Evolutionary conservation across 2,113 vertebrate genomes (phyloP), one percentile per base, ranked within the genome.

Genomic region (Poeciliopsis occidentalis): DNA sequence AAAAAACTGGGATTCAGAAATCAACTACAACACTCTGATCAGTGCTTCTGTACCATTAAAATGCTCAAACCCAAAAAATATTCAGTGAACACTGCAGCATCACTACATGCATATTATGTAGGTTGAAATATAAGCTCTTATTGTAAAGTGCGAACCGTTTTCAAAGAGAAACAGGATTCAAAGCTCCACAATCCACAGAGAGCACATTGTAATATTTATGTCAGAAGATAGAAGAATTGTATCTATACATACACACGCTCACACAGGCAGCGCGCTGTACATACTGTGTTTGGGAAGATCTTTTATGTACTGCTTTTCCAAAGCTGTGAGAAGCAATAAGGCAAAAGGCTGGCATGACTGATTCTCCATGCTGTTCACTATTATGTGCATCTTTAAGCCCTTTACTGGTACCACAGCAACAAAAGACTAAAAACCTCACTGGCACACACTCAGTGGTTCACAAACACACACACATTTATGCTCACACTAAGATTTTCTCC

Each of bases 321-420:
- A 69, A 86, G 84, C 78, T 69, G 75, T 60, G 65, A 80, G 75
- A 89, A 73, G 80, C 82, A 84, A 82, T 80, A 72, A 67, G 77
- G 69, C 86, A 67, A 63, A 67, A 80, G 63, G 83, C 82, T 85
- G 82, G 73, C 75, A 70, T 92, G 83, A 81, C 82, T 83, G 85
- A 90, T 87, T 74, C 69, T 82, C 84, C 60, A 60, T 83, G 75
- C 83, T 69, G 30, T 67, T 92, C 80, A 81, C 72, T 60, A 27
- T 87, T 76, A 87, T 87, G 75, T 79, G 85, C 85, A 81, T 84
- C 76, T 75, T 75, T 77, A 85, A 89, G 76, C 82, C 71, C 82
- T 8, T 12, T 73, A 34, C 73, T 79, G 74, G 73, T 74, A 85
- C 60, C 79, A 34, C 51, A 1, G 78, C 73, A 81, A 80, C 79